Evolutionary conservation across 2,888 invertebrate species (phyloP).

Genomic region (Drosophila birchii): DNA sequence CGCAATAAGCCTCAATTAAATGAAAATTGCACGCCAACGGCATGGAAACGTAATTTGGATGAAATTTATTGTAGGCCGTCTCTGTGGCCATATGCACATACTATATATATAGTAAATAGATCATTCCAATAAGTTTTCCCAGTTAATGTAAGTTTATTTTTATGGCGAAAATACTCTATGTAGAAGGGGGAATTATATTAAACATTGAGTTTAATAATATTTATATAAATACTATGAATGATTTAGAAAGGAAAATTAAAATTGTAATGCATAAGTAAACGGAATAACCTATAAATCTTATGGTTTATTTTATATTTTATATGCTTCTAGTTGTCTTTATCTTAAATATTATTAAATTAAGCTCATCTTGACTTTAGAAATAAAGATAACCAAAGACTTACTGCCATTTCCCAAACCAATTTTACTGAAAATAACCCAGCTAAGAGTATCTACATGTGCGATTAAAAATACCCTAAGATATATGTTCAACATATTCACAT

Average conservation of each 20-base stretch:
- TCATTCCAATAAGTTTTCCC: constrained; percentile 18
- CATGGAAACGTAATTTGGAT: constrained; percentile 61
- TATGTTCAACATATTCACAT: constrained; percentile 11
- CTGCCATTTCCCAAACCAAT: neutral
- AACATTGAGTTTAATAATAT: neutral
- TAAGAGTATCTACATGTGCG: neutral
- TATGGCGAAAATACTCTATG: constrained; percentile 9
- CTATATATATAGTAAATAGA: constrained; percentile 12
- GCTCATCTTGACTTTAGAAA: neutral
- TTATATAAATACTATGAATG: no score
- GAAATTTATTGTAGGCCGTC: constrained; percentile 70
- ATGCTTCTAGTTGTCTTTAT: no score
- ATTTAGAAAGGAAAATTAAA: neutral
- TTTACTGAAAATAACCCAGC: neutral
- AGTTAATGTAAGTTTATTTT: constrained; percentile 10
- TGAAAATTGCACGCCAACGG: constrained; percentile 63
- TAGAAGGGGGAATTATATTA: neutral
- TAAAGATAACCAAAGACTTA: neutral
- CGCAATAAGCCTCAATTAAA: constrained; percentile 75
- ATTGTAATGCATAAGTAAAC: no score
- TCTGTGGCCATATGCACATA: constrained; percentile 33
- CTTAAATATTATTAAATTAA: no score
- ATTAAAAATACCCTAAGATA: neutral
- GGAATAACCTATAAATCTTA: neutral
- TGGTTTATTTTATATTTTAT: no score